Base-by-base conservation (phyloP, 2,797 vertebrate genomes). In the Lithobates pipiens region DNA sequence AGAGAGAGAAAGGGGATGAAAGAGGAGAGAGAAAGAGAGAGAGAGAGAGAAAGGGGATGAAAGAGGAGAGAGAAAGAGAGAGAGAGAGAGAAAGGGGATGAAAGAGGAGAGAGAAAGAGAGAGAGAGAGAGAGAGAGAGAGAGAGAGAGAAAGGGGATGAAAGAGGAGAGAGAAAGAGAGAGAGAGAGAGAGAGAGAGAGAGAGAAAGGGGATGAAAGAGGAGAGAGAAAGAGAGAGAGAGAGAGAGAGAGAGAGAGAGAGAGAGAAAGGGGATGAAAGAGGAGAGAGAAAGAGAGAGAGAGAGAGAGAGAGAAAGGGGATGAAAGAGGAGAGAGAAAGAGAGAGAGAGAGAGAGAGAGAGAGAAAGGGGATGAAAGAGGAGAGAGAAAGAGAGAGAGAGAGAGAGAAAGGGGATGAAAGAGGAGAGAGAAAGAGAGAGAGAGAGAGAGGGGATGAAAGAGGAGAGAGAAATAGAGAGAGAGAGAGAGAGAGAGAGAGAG, bases 31-130 rank as follows among this genome's bases (percentile, higher is more conserved):
- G 63, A 25, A 7, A 5, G 63, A 67, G 21, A 25, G 63, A 67
- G 21, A 23, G 63, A 67, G 21, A 67, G 6, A 67, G 16, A 5
- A 25, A 5, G 63, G 7, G 21, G 21, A 18, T 7, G 21, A 23
- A 25, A 67, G 63, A 67, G 16, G 21, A 6, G 63, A 18, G 7
- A 18, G 21, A 25, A 18, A 67, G 63, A 67, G 63, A 67, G 71
- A 13, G 39, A 57, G 78, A 80, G 88, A 73, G 70, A 25, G 70
- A 29, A 29, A 4, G 10, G 70, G 70, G 27, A 11, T 7, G 27
- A 73, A 18, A 32, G 8, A 8, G 10, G 27, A 42, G 27, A 18
- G 27, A 29, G 13, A 29, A 29, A 29, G 18, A 73, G 89, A 86
- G 73, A 57, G 16, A 67, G 16, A 7, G 16, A 25, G 21, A 25